Conservation (phyloP, 53 echinoderm and acorn worm species). For the Astropecten irregularis region DNA sequence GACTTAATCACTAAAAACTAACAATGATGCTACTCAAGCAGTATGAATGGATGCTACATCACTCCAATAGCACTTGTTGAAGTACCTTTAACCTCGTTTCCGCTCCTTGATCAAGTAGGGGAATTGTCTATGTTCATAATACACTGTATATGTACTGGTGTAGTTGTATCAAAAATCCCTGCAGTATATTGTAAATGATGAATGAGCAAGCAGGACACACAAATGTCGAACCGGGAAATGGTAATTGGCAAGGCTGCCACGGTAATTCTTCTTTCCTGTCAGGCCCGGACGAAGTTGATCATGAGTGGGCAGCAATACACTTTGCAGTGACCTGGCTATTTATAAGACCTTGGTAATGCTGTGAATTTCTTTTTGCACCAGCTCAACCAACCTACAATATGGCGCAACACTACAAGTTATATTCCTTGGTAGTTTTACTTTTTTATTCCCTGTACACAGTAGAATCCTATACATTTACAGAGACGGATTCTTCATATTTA, state of each 20-base stretch:
- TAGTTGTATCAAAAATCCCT: no score
- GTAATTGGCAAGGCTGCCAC: not conserved
- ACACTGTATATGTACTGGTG: no score
- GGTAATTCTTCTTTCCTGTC: slow-evolving; percentile 32
- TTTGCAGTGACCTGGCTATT: slow-evolving; percentile 24
- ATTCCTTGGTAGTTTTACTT: not conserved
- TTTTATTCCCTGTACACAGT: not conserved
- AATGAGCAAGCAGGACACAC: slow-evolving; percentile 45
- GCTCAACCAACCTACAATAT: not conserved
- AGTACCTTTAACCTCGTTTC: no score
- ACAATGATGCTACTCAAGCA: no score
- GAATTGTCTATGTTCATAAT: no score
- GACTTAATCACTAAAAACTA: no score
- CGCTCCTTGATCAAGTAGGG: no score
- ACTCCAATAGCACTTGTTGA: no score
- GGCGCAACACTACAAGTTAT: not conserved
- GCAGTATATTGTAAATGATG: slow-evolving; percentile 17
- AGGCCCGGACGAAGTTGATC: slow-evolving; percentile 18
- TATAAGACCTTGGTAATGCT: not conserved
- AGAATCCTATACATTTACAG: slow-evolving; percentile 37
- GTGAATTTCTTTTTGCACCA: not conserved
- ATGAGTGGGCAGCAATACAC: not conserved
- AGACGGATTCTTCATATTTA: slow-evolving; percentile 31
- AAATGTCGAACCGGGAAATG: slow-evolving; percentile 26
- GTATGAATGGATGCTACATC: no score